phyloP scores from a whole-genome alignment of 2,888 invertebrate species.

The Andrena minutula region DNA sequence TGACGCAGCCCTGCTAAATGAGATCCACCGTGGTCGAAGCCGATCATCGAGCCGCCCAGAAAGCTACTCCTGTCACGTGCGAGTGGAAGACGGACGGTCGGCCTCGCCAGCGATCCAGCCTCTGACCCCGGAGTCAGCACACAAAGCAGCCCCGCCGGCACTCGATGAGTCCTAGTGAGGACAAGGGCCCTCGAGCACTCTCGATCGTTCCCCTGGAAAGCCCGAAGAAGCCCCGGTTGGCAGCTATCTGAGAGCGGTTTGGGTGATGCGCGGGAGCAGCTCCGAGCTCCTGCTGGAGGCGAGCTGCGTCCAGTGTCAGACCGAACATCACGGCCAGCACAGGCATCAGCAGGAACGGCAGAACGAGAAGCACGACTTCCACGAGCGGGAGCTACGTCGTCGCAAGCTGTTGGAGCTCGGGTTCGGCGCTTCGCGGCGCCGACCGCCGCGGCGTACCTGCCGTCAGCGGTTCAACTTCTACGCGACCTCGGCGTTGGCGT shows the following conservation, averaged over 20 bases:
- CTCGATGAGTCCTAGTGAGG: constrained; percentile 68
- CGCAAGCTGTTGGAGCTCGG: constrained; percentile 84
- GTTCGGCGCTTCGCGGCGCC: constrained; percentile 83
- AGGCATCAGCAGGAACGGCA: constrained; percentile 69
- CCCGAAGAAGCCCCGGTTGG: constrained; percentile 54
- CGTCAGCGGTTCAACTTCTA: constrained; percentile 90
- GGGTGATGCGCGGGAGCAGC: constrained; percentile 90
- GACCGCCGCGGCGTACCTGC: constrained; percentile 86
- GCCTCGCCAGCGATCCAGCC: constrained; percentile 32
- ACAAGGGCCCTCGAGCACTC: constrained; percentile 60
- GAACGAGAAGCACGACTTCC: constrained; percentile 82
- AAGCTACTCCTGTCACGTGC: constrained; percentile 22
- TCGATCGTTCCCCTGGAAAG: constrained; percentile 56
- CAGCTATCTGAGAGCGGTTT: constrained; percentile 60
- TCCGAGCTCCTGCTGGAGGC: constrained; percentile 92
- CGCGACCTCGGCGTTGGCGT: constrained; percentile 89
- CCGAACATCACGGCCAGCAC: constrained; percentile 85
- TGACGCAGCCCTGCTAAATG: constrained; percentile 39
- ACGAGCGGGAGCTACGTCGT: constrained; percentile 82
- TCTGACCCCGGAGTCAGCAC: constrained; percentile 28
- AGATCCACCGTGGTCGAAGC: constrained; percentile 17
- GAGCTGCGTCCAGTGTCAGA: constrained; percentile 88
- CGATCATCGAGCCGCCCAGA: constrained; percentile 25
- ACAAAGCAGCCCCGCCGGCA: constrained; percentile 47
- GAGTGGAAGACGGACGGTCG: constrained; percentile 28